Evolutionary conservation across 2,113 vertebrate genomes (phyloP).

Genomic region (Nyctibius bracteatus): DNA sequence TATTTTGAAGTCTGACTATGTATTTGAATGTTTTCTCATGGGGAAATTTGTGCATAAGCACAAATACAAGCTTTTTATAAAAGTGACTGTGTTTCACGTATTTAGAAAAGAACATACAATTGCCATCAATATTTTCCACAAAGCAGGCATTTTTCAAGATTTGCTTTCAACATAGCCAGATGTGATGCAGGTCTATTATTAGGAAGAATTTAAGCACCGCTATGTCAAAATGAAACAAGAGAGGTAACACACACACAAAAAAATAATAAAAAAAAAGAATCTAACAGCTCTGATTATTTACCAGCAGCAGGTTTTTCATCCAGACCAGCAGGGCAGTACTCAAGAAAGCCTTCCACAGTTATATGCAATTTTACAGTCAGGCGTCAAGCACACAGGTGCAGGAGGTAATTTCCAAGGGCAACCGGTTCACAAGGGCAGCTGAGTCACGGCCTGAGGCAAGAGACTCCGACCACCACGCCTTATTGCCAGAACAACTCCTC

Average conservation of each 20-base stretch:
- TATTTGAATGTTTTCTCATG: background rate
- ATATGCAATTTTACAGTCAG: background rate
- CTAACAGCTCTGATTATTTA: background rate
- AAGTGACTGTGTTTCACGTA: background rate
- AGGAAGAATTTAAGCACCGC: background rate
- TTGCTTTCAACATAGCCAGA: background rate
- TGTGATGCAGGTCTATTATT: background rate
- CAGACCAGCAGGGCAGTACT: background rate
- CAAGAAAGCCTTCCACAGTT: background rate
- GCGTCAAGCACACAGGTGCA: background rate
- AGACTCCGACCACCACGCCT: background rate
- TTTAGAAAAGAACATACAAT: background rate
- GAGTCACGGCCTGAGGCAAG: rapidly evolving
- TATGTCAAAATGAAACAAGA: background rate
- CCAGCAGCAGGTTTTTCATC: background rate
- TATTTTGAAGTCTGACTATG: background rate
- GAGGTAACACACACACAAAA: background rate
- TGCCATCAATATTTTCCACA: background rate
- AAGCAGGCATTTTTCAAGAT: background rate
- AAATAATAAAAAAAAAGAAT: background rate
- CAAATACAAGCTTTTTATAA: background rate
- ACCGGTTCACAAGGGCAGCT: background rate
- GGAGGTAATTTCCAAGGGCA: background rate
- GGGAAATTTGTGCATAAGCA: background rate
- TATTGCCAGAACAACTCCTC: background rate